Evolutionary conservation across 2,113 vertebrate genomes (phyloP), one percentile per base, ranked within the genome.

Genomic region (Nanorana parkeri): DNA sequence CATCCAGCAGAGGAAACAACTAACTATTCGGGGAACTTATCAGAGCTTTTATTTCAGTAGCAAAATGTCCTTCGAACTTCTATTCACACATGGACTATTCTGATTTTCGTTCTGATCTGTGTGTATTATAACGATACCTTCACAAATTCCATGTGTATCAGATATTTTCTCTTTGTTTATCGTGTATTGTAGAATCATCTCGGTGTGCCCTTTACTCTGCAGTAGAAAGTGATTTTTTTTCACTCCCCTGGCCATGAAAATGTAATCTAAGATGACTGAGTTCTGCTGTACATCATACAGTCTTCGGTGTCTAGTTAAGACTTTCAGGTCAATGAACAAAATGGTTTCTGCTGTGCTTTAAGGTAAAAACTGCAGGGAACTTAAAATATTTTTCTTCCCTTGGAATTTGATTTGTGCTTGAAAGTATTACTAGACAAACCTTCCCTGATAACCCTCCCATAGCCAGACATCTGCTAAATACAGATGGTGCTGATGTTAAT

Each of bases 131-230:
- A 47, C 41, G 8, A 47, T 47, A 47, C 41, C 41, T 1, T 10
- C 13, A 47, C 41, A 47, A 47, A 47, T 47, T 47, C 41, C 8
- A 47, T 47, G 11, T 47, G 13, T 92, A 94, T 93, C 91, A 87
- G 80, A 84, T 92, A 23, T 64, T 92, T 91, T 87, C 89, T 92
- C 92, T 90, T 89, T 93, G 91, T 93, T 93, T 93, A 91, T 88
- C 75, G 91, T 92, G 88, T 84, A 91, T 81, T 89, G 91, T 88
- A n/a, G 54, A 84, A 61, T 86, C 90, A 90, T 89, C 90, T 90
- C 85, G 84, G 68, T 77, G 61, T 0, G 66, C 88, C 87, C 87
- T 89, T 90, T 87, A 85, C 84, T 73, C 29, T 87, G 75, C 85
- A 78, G 55, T 2, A 82, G 86, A 85, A 83, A 65, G 88, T 69